These are phyloP conservation scores for Cyclura pinguis DNA, from an alignment of 2,797 vertebrate genomes.

Conservation along the genomic window DNA sequence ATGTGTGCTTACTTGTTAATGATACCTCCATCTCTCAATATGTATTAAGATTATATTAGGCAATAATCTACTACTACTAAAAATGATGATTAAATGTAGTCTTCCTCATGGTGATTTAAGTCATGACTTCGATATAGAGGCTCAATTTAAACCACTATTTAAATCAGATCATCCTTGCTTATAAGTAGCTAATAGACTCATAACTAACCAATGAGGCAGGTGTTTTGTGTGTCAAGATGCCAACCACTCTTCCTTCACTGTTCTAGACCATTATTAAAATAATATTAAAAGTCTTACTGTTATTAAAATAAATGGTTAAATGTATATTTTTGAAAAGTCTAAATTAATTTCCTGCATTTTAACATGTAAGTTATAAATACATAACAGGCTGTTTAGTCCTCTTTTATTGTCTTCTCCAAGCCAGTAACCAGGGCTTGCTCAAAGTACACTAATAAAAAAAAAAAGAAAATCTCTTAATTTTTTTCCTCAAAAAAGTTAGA, in stretches of 20 bases:
- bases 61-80: too few relatives aligned
- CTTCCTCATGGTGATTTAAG: too few relatives aligned
- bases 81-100: too few relatives aligned
- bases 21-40: too few relatives aligned
- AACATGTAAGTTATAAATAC: constrained; percentile 27
- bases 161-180: neutral
- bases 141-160: too few relatives aligned
- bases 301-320: constrained; percentile 33
- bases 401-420: neutral
- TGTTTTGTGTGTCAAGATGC: too few relatives aligned
- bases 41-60: too few relatives aligned
- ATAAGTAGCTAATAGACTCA: neutral
- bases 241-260: too few relatives aligned
- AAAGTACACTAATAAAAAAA: neutral
- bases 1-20: too few relatives aligned
- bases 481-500: constrained; percentile 16
- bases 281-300: neutral
- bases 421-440: neutral
- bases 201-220: neutral
- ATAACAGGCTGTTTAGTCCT: constrained; percentile 23
- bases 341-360: constrained; percentile 41
- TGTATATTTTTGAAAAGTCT: neutral
- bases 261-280: too few relatives aligned
- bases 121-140: too few relatives aligned
- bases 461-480: constrained; percentile 21